phyloP scores from a whole-genome alignment of 2,797 vertebrate species.

The Cuniculus paca region DNA sequence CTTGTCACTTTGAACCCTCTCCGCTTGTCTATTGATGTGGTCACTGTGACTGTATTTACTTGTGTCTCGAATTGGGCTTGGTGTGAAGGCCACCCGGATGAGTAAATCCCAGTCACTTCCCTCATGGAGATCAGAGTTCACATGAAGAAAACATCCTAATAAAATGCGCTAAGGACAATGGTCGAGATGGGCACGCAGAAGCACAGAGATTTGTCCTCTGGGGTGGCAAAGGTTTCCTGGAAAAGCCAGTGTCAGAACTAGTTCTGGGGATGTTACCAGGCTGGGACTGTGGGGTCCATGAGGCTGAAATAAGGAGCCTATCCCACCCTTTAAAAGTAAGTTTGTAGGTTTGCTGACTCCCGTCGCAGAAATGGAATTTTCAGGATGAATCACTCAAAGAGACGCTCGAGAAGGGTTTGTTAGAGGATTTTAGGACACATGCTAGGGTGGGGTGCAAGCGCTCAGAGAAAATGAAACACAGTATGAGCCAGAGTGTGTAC shows the following conservation, averaged over 20 bases:
- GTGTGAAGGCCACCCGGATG: neutral
- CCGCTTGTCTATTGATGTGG: neutral
- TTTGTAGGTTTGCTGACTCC: neutral
- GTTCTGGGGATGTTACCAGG: neutral
- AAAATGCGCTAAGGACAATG: slow-evolving; percentile 23
- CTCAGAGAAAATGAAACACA: neutral
- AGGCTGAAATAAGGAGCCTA: neutral
- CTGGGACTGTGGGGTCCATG: neutral
- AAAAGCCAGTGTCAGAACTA: neutral
- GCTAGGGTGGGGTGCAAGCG: neutral
- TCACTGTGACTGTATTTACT: neutral
- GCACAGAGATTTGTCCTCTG: neutral
- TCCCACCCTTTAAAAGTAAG: neutral
- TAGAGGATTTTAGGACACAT: neutral
- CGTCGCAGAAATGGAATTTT: neutral
- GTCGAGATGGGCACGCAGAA: neutral
- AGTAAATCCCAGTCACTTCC: neutral
- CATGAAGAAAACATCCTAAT: neutral
- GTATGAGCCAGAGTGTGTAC: neutral
- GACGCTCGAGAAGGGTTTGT: neutral
- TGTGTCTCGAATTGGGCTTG: neutral
- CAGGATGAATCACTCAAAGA: neutral
- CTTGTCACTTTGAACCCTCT: neutral
- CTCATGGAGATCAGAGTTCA: slow-evolving; percentile 70
- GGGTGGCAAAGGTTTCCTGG: neutral